phyloP scores from a whole-genome alignment of 2,113 vertebrate genomes.

The Chaetodon auriga region DNA sequence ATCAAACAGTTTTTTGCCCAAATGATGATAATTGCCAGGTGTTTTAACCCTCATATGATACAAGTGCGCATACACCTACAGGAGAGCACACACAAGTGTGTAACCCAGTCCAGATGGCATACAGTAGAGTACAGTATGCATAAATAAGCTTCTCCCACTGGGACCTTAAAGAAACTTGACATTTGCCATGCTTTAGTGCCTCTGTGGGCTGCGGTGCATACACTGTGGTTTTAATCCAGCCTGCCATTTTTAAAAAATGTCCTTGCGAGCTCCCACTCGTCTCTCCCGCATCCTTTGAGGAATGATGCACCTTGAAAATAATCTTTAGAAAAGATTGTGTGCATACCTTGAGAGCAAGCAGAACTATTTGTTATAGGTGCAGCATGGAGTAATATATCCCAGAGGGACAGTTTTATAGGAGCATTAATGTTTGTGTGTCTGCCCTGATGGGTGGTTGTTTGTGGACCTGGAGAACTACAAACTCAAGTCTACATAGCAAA shows the following conservation, averaged over 20 bases:
- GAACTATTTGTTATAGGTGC: slow-evolving; percentile 35
- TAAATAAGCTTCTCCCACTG: slow-evolving; percentile 10
- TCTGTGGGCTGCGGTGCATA: slow-evolving; percentile 17
- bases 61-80: background rate
- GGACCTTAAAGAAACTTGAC: slow-evolving; percentile 42
- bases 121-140: slow-evolving; percentile 23
- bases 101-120: slow-evolving; percentile 26
- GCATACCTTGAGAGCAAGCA: slow-evolving; percentile 19
- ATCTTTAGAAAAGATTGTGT: slow-evolving; percentile 43
- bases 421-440: slow-evolving; percentile 33
- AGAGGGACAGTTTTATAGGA: slow-evolving; percentile 38
- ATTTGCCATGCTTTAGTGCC: slow-evolving; percentile 41
- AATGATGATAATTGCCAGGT: background rate
- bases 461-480: slow-evolving; percentile 24
- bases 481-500: slow-evolving; percentile 19
- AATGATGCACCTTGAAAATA: slow-evolving; percentile 49
- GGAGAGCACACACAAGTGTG: background rate
- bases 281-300: slow-evolving; percentile 29
- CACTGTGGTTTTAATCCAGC: slow-evolving; percentile 36
- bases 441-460: slow-evolving; percentile 32
- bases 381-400: slow-evolving; percentile 8
- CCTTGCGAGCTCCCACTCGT: background rate
- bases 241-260: slow-evolving; percentile 24
- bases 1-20: background rate
- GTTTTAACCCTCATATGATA: slow-evolving; percentile 3